These are phyloP conservation scores for Labroides dimidiatus DNA, from an alignment of 2,797 vertebrate species.

Conservation along the genomic window DNA sequence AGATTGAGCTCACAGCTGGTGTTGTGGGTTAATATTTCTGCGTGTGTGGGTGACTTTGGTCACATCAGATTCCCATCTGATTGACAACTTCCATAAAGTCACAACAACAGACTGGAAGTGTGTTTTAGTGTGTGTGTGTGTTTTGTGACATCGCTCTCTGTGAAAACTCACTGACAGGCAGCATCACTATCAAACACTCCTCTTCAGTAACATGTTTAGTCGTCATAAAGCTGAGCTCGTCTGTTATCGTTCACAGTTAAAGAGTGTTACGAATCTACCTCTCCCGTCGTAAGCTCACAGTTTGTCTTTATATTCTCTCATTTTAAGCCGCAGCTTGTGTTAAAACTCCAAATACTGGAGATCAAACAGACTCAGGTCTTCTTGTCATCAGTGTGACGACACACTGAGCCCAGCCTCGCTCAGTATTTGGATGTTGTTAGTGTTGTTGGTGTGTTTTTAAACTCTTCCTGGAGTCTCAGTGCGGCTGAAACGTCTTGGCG, in stretches of 20 bases:
- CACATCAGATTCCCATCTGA: constrained; percentile 86
- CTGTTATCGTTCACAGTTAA: constrained; percentile 16
- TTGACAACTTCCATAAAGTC: constrained; percentile 76
- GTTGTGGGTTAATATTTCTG: constrained; percentile 28
- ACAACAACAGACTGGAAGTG: constrained; percentile 34
- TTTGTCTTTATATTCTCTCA: constrained; percentile 1
- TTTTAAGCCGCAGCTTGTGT: constrained; percentile 7
- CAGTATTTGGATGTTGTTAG: constrained; percentile 39
- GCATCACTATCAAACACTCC: constrained; percentile 45
- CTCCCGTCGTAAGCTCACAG: neutral
- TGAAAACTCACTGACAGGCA: constrained; percentile 22
- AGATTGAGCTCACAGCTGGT: constrained; percentile 46
- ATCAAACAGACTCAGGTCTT: neutral
- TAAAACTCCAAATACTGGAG: constrained; percentile 4
- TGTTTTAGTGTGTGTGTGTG: constrained; percentile 22
- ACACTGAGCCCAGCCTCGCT: constrained; percentile 24
- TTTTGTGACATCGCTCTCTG: constrained; percentile 25
- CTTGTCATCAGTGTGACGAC: constrained; percentile 2
- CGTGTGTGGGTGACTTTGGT: constrained; percentile 72
- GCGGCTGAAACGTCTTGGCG: constrained; percentile 83
- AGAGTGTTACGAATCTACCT: constrained; percentile 13
- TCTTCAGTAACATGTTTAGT: constrained; percentile 25
- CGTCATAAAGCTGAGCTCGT: neutral
- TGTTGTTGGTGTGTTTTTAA: constrained; percentile 7
- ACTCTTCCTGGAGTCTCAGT: constrained; percentile 66